Evolutionary conservation across 2,113 vertebrate genomes (phyloP).

Genomic region (Petrocephalus zakoni): DNA sequence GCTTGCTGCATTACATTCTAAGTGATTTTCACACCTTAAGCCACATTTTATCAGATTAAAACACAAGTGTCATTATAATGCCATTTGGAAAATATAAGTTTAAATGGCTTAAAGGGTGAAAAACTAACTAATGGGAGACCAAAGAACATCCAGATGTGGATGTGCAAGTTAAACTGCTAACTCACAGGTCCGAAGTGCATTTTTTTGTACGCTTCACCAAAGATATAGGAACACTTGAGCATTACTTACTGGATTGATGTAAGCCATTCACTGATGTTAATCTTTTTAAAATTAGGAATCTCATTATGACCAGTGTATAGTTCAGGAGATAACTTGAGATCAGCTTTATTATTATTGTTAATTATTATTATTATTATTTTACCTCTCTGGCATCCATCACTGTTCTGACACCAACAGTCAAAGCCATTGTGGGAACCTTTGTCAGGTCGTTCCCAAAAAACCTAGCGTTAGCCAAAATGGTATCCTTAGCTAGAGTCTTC

Average conservation of each 20-base stretch:
- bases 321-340: neutral
- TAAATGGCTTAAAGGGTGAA: neutral
- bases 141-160: neutral
- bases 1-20: neutral
- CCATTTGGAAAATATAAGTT: neutral
- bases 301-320: neutral
- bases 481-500: conserved; percentile 92
- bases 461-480: conserved; percentile 87
- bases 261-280: neutral
- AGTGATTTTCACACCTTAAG: neutral
- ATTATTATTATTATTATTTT: conserved; percentile 13
- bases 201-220: too few relatives aligned
- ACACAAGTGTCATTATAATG: neutral
- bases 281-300: neutral
- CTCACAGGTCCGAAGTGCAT: neutral
- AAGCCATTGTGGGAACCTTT: conserved; percentile 90
- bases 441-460: conserved; percentile 88
- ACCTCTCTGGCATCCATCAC: conserved; percentile 98
- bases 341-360: neutral
- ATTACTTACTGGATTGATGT: neutral
- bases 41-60: neutral
- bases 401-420: conserved; percentile 94
- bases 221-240: too few relatives aligned
- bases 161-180: neutral
- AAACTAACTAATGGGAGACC: neutral